A percentile compares a stretch with the other conserved stretches of the same genome.
phyloP scores from a whole-genome alignment of 2,113 vertebrate species.

The Empidonax alnorum region DNA sequence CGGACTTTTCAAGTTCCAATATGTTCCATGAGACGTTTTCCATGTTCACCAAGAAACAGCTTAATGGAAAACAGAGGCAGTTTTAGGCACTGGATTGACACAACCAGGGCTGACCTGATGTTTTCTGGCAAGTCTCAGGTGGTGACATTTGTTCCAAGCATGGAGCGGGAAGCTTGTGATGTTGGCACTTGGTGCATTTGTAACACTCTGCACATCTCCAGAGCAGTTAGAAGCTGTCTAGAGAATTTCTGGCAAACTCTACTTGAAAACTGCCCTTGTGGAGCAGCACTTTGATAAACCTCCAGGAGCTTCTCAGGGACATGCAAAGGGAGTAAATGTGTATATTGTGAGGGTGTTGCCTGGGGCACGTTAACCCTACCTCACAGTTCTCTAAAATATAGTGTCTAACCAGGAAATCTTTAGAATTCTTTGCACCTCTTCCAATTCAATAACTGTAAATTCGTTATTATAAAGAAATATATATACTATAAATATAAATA shows the following conservation, averaged over 20 bases:
- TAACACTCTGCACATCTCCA: constrained; percentile 52
- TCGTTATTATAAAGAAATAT: no score
- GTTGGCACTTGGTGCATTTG: neutral
- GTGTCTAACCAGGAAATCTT: neutral
- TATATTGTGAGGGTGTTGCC: neutral
- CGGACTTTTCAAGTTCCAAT: neutral
- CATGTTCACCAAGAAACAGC: neutral
- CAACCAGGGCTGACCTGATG: neutral
- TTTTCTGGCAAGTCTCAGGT: constrained; percentile 50
- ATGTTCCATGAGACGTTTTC: neutral
- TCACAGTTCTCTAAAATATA: neutral
- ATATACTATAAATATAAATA: no score
- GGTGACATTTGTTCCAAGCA: constrained; percentile 65
- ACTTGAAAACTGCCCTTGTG: constrained; percentile 47
- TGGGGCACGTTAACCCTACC: neutral
- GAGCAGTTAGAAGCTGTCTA: constrained; percentile 53
- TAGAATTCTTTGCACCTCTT: neutral
- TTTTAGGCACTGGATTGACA: neutral
- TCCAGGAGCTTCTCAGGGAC: neutral
- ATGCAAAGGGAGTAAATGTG: neutral
- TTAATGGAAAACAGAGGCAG: neutral
- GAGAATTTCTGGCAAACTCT: constrained; percentile 62
- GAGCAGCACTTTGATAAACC: constrained; percentile 23
- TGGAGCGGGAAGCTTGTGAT: constrained; percentile 31
- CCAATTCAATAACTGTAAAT: neutral